Base-by-base conservation (phyloP, 2,888 invertebrate genomes). In the Stenchaetothrips biformis region DNA sequence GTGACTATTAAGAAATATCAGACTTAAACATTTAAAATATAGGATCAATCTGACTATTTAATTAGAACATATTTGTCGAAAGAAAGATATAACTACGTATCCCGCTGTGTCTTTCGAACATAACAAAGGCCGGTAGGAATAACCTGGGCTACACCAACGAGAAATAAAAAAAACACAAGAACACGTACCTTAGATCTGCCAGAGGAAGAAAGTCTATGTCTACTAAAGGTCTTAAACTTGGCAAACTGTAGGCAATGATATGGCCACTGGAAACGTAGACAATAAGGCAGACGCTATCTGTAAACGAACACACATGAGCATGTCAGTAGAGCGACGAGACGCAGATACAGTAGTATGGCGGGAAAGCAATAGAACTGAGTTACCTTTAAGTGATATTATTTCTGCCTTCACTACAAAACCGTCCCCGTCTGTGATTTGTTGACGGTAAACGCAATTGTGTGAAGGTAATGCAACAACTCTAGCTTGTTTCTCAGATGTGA, bases 201-300 rank as follows among this genome's bases (percentile, higher is more conserved):
- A 96, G 91, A 82, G 98, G 97, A 85, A 98, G 91, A 90, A 98
- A 97, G 88, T 97, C 96, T 82, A 95, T 92, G 88, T 98, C 95
- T 85, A 97, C 91, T 83, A 99, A 91, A 84, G 94, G 94, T 88
- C 96, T 93, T 85, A 99, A 91, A 87, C 97, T 97, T 82, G 99
- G 99, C 88, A 99, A 90, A 89, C 96, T 97, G 90, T 96, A 96
- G 83, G 96, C 95, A 86, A 93, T 91, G 86, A 99, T 89, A 89
- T 96, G 96, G 81, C 98, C 98, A 88, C 94, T 97, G 82, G 97
- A 97, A 85, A 96, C 90, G 90, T 98, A 98, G 88, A 95, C 95
- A 84, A 95, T 93, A 86, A 98, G 90, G 88, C 97, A 98, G 85
- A 96, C 95, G 87, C 96, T 96, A 88, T 97, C 97, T 97, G 91